Percentiles rank a stretch among this genome's conserved stretches.
Conservation (phyloP, 2,797 vertebrate genomes). For the Tokudaia tokunoshimensis region DNA sequence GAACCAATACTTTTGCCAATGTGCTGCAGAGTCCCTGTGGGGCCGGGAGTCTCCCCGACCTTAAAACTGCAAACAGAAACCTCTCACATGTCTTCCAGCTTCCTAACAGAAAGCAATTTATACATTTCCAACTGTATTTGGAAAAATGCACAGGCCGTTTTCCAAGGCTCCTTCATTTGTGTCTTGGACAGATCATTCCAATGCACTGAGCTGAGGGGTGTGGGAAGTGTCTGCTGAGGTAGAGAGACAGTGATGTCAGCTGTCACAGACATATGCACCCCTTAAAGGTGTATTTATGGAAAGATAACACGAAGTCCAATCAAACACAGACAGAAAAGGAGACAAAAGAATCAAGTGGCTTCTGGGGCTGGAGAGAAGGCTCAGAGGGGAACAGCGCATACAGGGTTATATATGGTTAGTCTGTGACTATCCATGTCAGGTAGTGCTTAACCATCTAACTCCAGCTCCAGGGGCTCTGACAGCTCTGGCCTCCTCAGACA, state of each 20-base stretch:
- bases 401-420: too few relatives aligned
- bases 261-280: not conserved
- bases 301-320: not conserved
- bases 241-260: too few relatives aligned
- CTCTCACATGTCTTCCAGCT: not conserved
- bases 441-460: not conserved
- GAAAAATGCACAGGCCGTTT: not conserved
- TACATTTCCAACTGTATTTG: not conserved
- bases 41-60: not conserved
- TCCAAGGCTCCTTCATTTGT: not conserved
- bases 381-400: too few relatives aligned
- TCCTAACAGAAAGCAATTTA: not conserved
- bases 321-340: not conserved
- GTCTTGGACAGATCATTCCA: not conserved
- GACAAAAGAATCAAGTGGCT: fast-evolving
- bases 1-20: not conserved
- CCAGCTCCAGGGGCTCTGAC: not conserved
- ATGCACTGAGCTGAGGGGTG: fast-evolving
- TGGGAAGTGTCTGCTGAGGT: not conserved
- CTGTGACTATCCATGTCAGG: not conserved
- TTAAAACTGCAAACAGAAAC: not conserved
- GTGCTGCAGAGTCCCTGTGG: fast-evolving
- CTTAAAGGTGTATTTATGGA: fast-evolving
- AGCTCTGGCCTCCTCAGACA: not conserved
- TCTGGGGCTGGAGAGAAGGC: not conserved